phyloP scores from a whole-genome alignment of 2,113 vertebrate species.

The Stigmatopora argus region DNA sequence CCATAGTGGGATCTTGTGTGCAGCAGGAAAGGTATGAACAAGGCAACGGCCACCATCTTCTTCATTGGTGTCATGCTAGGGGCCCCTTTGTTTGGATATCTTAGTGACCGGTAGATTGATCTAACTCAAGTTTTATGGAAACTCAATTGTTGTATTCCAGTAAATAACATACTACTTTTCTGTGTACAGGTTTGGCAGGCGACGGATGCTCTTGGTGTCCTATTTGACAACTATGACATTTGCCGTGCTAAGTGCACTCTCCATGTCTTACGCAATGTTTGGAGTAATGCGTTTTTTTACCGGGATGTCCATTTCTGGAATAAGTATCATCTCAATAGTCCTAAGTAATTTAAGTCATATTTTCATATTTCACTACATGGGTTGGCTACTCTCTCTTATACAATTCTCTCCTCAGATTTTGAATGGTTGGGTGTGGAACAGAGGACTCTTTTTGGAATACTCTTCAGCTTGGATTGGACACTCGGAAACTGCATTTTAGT shows the following conservation, averaged over 20 bases:
- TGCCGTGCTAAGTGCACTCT: slow-evolving; percentile 65
- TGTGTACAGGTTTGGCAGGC: slow-evolving; percentile 65
- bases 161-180: slow-evolving; percentile 4
- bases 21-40: slow-evolving; percentile 76
- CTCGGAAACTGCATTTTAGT: slow-evolving; percentile 60
- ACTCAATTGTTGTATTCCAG: not conserved
- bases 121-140: not conserved
- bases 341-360: slow-evolving; percentile 54
- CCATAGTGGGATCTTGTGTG: slow-evolving; percentile 88
- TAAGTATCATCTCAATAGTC: slow-evolving; percentile 62
- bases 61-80: slow-evolving; percentile 81
- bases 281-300: slow-evolving; percentile 66
- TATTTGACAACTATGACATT: slow-evolving; percentile 58
- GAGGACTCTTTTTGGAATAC: slow-evolving; percentile 63
- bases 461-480: slow-evolving; percentile 66
- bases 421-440: slow-evolving; percentile 69
- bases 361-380: not conserved
- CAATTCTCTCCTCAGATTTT: slow-evolving; percentile 48
- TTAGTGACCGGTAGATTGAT: slow-evolving; percentile 75
- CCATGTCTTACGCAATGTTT: slow-evolving; percentile 65
- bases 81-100: slow-evolving; percentile 75
- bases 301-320: slow-evolving; percentile 65
- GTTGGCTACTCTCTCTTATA: not conserved
- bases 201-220: slow-evolving; percentile 59
- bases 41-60: slow-evolving; percentile 77